Percentiles rank a stretch among this genome's conserved stretches.
Conservation (phyloP, 1,140 invertebrate genomes). For the Drosophila micromelanica region DNA sequence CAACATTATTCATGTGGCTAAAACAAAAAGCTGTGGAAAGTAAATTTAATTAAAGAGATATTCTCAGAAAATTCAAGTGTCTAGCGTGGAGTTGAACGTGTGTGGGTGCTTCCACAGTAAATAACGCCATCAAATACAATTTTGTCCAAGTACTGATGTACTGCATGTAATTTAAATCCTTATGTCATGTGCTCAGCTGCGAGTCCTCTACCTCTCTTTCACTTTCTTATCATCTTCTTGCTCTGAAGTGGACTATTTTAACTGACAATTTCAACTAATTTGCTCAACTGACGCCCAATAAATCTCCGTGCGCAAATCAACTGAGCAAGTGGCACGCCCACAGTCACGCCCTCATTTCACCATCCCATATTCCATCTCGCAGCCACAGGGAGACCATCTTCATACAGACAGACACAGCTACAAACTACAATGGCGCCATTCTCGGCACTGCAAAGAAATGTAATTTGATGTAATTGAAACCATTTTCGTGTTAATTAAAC, state of each 20-base stretch:
- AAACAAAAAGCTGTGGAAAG: slow-evolving; percentile 37
- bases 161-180: slow-evolving; percentile 3
- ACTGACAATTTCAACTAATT: slow-evolving; percentile 81
- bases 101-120: not conserved
- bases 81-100: slow-evolving; percentile 1
- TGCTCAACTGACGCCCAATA: slow-evolving; percentile 77
- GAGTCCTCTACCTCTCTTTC: not conserved
- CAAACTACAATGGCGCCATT: slow-evolving; percentile 58
- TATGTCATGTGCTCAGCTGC: slow-evolving; percentile 3
- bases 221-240: not conserved
- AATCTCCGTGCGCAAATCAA: slow-evolving; percentile 76
- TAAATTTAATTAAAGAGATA: slow-evolving; percentile 71
- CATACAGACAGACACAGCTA: slow-evolving; percentile 29
- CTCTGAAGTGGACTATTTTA: slow-evolving; percentile 41
- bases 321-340: slow-evolving; percentile 58
- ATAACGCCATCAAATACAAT: slow-evolving; percentile 8
- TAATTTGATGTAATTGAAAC: slow-evolving; percentile 83
- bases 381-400: slow-evolving; percentile 8
- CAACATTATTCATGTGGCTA: slow-evolving; percentile 48
- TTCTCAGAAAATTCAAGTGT: slow-evolving; percentile 31
- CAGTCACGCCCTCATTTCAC: too few relatives aligned
- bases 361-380: too few relatives aligned
- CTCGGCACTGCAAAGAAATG: slow-evolving; percentile 70
- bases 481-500: slow-evolving; percentile 83
- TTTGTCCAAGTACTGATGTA: not conserved